phyloP scores from a whole-genome alignment of 2,888 invertebrate genomes.

The Philopedon plagiatum region DNA sequence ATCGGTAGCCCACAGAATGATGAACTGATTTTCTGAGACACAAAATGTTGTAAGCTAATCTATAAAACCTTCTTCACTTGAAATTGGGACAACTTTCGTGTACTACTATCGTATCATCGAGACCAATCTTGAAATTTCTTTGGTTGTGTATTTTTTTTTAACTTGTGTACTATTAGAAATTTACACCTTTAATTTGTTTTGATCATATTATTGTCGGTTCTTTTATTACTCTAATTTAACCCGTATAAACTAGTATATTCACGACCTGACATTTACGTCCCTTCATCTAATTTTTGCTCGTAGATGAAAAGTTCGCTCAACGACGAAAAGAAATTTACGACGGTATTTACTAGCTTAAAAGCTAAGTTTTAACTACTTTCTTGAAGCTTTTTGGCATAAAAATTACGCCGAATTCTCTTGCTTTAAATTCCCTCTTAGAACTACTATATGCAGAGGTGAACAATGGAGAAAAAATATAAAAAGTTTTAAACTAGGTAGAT shows the following conservation, averaged over 20 bases:
- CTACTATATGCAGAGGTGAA: not conserved
- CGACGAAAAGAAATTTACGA: slow-evolving; percentile 44
- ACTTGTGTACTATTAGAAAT: too few relatives aligned
- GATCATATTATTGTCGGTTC: not conserved
- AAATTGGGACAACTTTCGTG: too few relatives aligned
- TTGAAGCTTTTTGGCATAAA: slow-evolving; percentile 35
- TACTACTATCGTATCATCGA: too few relatives aligned
- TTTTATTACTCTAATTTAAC: not conserved
- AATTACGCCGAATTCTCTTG: slow-evolving; percentile 32
- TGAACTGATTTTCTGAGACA: too few relatives aligned
- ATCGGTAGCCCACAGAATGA: too few relatives aligned
- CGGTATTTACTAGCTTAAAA: slow-evolving; percentile 40
- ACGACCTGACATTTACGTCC: slow-evolving; percentile 66
- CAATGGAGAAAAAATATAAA: too few relatives aligned
- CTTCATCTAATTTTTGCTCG: slow-evolving; percentile 58
- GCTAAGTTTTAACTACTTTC: slow-evolving; percentile 47
- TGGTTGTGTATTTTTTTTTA: too few relatives aligned
- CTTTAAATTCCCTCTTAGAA: slow-evolving; percentile 16
- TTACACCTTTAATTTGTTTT: too few relatives aligned
- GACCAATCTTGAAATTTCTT: too few relatives aligned
- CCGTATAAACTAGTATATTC: slow-evolving; percentile 69
- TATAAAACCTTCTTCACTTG: too few relatives aligned
- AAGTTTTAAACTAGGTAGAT: too few relatives aligned
- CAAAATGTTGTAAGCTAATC: too few relatives aligned
- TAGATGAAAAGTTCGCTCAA: slow-evolving; percentile 13